Base-by-base conservation (phyloP, 1,140 invertebrate species). In the Harpegnathos saltator region DNA sequence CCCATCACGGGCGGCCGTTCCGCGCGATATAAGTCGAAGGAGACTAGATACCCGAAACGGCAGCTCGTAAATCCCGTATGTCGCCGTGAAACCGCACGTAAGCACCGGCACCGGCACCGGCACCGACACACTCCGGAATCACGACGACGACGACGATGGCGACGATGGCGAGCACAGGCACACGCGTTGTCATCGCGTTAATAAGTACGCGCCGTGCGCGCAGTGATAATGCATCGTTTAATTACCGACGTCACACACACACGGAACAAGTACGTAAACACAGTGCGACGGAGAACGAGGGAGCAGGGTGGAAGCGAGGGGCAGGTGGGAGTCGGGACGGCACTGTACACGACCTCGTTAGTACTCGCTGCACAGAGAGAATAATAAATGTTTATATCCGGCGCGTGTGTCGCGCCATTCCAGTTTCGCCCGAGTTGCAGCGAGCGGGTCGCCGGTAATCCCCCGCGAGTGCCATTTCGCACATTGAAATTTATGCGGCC, bases 321-420 rank as follows among this genome's bases (percentile, higher is more conserved):
- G 73, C 68, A 26, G 71, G 72, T 72, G 54, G 77, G 7, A 44
- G n/a, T n/a, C n/a, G 38, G 38, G 73, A 22, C 74, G 82, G 80
- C 87, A 89, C 82, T 86, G 87, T 81, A 84, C 89, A 89, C 87
- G 90, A 84, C 89, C 89, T 90, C 90, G 90, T 91, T 91, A 89
- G 86, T 83, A 73, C 83, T 66, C 74, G 87, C 78, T 84, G 89
- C 85, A 84, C 82, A 59, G 84, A 91, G 84, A 91, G 89, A 91
- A 91, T 91, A 91, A 91, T 91, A 90, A 91, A 91, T 90, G 89
- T 90, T 90, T 89, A 90, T 89, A 89, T 90, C 87, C 87, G 84
- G 74, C 77, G 86, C 73, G 84, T 82, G n/a, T n/a, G n/a, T n/a
- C n/a, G n/a, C 83, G 75, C 72, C 48, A 75, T 87, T 74, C 61